Percentiles rank a stretch among this genome's conserved stretches.
These are phyloP conservation scores for Meleagris gallopavo DNA, from an alignment of 2,113 vertebrate species.

Conservation along the genomic window DNA sequence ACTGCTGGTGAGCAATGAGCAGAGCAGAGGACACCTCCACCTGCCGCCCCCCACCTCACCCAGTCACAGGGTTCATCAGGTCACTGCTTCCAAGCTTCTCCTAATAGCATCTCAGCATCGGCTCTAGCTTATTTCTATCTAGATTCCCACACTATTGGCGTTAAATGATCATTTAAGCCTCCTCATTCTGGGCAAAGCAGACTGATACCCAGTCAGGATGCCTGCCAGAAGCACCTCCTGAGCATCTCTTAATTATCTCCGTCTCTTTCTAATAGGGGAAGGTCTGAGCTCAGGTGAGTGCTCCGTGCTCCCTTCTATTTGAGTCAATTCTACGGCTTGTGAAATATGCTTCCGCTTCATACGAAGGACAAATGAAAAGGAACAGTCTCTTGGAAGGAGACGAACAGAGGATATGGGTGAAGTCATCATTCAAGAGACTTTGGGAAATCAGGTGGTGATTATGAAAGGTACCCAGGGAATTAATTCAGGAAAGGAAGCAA, in stretches of 20 bases:
- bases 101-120: neutral
- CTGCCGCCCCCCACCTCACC: slow-evolving; percentile 23
- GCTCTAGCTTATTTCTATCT: slow-evolving; percentile 23
- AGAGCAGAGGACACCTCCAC: neutral
- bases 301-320: slow-evolving; percentile 37
- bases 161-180: slow-evolving; percentile 62
- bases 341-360: slow-evolving; percentile 28
- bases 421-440: slow-evolving; percentile 15
- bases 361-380: slow-evolving; percentile 54
- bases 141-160: neutral
- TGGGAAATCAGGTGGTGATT: neutral
- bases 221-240: slow-evolving; percentile 54
- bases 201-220: slow-evolving; percentile 18
- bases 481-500: neutral
- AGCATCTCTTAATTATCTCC: slow-evolving; percentile 72
- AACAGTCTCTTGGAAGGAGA: slow-evolving; percentile 56
- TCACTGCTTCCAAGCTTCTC: neutral
- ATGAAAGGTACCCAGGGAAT: slow-evolving; percentile 34
- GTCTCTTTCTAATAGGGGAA: slow-evolving; percentile 62
- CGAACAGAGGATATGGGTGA: neutral
- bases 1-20: neutral
- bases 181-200: slow-evolving; percentile 13
- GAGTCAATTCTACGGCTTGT: slow-evolving; percentile 52
- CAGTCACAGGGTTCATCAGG: neutral
- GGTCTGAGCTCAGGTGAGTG: slow-evolving; percentile 65